Conservation (phyloP, 23 tunicate genomes). For the Aplidium turbinatum region DNA sequence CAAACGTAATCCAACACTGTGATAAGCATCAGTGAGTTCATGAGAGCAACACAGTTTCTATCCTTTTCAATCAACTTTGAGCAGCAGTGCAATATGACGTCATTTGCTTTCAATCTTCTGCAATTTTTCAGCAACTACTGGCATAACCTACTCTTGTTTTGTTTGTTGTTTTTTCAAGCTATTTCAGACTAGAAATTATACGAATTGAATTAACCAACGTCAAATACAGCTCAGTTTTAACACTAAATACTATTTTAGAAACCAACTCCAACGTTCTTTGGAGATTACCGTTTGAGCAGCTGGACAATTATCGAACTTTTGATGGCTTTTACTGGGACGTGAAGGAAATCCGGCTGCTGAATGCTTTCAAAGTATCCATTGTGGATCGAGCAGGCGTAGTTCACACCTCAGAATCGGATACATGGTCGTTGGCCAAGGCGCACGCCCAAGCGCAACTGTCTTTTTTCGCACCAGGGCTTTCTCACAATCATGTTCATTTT, state of each 20-base stretch:
- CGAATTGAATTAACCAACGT: too few relatives aligned
- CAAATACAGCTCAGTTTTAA: too few relatives aligned
- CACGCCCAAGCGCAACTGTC: conserved; percentile 88
- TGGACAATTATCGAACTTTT: conserved; percentile 38
- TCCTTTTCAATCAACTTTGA: too few relatives aligned
- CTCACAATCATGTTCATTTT: conserved; percentile 71
- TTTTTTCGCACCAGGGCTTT: conserved; percentile 68
- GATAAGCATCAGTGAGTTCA: too few relatives aligned
- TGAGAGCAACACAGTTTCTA: too few relatives aligned
- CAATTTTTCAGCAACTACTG: too few relatives aligned
- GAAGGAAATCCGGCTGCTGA: conserved; percentile 45
- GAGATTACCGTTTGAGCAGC: conserved; percentile 31
- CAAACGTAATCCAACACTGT: too few relatives aligned
- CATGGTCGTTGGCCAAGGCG: conserved; percentile 85
- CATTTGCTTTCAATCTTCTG: too few relatives aligned
- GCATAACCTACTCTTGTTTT: too few relatives aligned
- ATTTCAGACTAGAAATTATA: too few relatives aligned
- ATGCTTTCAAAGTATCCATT: conserved; percentile 32
- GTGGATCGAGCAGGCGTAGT: conserved; percentile 46
- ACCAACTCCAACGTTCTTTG: conserved; percentile 29
- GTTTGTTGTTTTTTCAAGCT: too few relatives aligned
- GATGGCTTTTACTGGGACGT: conserved; percentile 73
- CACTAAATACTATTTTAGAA: conserved; percentile 13
- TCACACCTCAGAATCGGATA: conserved; percentile 50
- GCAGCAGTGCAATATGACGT: too few relatives aligned